Evolutionary conservation across 2,113 vertebrate species (phyloP).

Genomic region (Macquaria ambigua): DNA sequence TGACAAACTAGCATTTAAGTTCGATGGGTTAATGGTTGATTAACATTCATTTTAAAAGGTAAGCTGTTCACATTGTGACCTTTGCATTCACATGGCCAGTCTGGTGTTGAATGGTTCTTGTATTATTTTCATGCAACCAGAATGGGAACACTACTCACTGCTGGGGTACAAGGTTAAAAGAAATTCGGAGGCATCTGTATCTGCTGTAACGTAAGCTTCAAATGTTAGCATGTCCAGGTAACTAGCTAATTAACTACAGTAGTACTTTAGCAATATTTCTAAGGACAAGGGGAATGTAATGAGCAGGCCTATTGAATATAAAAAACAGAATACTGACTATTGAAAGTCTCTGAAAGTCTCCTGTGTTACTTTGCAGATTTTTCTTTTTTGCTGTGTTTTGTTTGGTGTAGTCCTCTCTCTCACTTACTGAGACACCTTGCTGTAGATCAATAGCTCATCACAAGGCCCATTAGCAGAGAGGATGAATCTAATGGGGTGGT

Average conservation of each 20-base stretch:
- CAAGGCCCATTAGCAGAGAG: conserved; percentile 80
- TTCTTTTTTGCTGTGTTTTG: not conserved
- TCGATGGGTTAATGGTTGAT: conserved; percentile 63
- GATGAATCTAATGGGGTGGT: conserved; percentile 77
- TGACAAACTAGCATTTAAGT: conserved; percentile 54
- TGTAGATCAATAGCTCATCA: conserved; percentile 84
- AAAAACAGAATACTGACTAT: conserved; percentile 3
- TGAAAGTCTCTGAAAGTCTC: not conserved
- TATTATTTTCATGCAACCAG: conserved; percentile 34
- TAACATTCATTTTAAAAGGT: conserved; percentile 40
- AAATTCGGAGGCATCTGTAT: not conserved
- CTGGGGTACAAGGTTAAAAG: conserved; percentile 22
- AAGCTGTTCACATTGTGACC: conserved; percentile 45
- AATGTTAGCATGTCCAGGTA: not conserved
- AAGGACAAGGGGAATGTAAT: not conserved
- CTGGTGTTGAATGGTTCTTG: conserved; percentile 11
- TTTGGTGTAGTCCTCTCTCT: conserved; percentile 3
- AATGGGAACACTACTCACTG: conserved; percentile 50
- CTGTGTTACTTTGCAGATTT: conserved; percentile 19
- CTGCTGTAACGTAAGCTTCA: no score
- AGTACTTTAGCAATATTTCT: not conserved
- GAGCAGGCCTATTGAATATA: not conserved
- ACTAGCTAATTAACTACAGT: no score
- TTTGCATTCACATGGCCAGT: conserved; percentile 31
- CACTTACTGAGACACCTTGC: conserved; percentile 60